Conservation (phyloP, 1,140 invertebrate genomes). For the Capitella teleta region DNA sequence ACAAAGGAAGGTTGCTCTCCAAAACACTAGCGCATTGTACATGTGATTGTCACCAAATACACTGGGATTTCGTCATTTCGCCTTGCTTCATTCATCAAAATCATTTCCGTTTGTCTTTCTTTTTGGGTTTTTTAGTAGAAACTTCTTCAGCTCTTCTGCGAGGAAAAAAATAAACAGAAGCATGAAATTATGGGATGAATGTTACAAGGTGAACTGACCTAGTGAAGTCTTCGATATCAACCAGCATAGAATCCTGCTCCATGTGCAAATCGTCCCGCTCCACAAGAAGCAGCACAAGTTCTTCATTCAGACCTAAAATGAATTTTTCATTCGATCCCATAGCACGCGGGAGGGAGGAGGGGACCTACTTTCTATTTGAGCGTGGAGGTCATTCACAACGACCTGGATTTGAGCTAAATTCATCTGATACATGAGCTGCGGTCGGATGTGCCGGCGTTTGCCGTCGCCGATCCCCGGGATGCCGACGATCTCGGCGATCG, state of each 20-base stretch:
- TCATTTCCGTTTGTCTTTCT: too few relatives aligned
- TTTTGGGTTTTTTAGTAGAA: too few relatives aligned
- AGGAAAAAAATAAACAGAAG: too few relatives aligned
- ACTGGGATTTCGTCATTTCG: too few relatives aligned
- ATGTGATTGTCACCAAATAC: too few relatives aligned
- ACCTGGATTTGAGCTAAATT: slow-evolving; percentile 90
- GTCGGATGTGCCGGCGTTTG: slow-evolving; percentile 58
- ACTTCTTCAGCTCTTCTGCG: too few relatives aligned
- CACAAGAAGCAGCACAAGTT: slow-evolving; percentile 72
- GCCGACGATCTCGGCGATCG: slow-evolving; percentile 49
- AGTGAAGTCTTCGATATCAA: slow-evolving; percentile 83
- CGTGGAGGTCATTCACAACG: slow-evolving; percentile 84
- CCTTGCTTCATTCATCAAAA: too few relatives aligned
- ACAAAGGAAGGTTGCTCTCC: too few relatives aligned
- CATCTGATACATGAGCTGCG: slow-evolving; percentile 77
- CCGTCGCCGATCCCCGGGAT: slow-evolving; percentile 65
- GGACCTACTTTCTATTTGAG: slow-evolving; percentile 69
- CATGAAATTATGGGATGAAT: too few relatives aligned
- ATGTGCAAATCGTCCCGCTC: slow-evolving; percentile 87
- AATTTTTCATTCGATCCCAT: too few relatives aligned
- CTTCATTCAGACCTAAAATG: slow-evolving; percentile 63
- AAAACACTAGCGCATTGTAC: too few relatives aligned
- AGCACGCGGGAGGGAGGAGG: neutral
- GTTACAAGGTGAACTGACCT: too few relatives aligned
- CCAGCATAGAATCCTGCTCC: slow-evolving; percentile 93